Percentiles rank a stretch among this genome's conserved stretches.
phyloP scores from a whole-genome alignment of 53 echinoderm and acorn worm species.

The Henricia sp. region DNA sequence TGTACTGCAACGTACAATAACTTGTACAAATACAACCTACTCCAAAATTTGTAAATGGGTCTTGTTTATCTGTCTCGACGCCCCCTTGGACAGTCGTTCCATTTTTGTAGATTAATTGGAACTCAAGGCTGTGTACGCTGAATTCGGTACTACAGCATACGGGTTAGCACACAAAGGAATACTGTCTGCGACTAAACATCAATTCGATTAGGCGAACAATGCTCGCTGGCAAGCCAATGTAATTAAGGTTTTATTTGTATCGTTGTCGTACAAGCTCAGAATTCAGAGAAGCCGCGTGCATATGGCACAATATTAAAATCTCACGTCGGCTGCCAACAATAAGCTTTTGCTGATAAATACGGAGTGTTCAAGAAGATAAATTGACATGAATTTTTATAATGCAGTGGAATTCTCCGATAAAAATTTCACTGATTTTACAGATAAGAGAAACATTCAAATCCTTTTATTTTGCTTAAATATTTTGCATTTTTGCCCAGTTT shows the following conservation, averaged over 20 bases:
- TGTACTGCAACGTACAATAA: too few species aligned
- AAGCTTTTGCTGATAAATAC: too few species aligned
- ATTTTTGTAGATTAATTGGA: slow-evolving; percentile 7
- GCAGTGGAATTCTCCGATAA: too few species aligned
- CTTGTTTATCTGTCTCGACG: background rate
- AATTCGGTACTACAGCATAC: slow-evolving; percentile 17
- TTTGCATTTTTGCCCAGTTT: too few species aligned
- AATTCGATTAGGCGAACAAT: slow-evolving; percentile 47
- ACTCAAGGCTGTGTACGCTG: slow-evolving; percentile 11
- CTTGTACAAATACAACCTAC: slow-evolving; percentile 6
- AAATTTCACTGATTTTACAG: too few species aligned
- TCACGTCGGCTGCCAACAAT: background rate
- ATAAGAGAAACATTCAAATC: too few species aligned
- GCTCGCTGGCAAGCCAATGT: slow-evolving; percentile 35
- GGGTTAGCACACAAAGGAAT: slow-evolving; percentile 5
- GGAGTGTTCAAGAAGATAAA: too few species aligned
- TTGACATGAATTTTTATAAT: too few species aligned
- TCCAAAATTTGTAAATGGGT: too few species aligned
- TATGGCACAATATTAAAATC: slow-evolving; percentile 15
- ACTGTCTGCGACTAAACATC: slow-evolving; percentile 24
- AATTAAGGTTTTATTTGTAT: slow-evolving; percentile 46
- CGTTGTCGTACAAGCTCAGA: background rate
- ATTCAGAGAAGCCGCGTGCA: background rate
- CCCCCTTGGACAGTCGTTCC: too few species aligned
- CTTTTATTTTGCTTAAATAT: too few species aligned